Conservation (phyloP, 2,797 vertebrate species). For the Melanotaenia maccullochi region DNA sequence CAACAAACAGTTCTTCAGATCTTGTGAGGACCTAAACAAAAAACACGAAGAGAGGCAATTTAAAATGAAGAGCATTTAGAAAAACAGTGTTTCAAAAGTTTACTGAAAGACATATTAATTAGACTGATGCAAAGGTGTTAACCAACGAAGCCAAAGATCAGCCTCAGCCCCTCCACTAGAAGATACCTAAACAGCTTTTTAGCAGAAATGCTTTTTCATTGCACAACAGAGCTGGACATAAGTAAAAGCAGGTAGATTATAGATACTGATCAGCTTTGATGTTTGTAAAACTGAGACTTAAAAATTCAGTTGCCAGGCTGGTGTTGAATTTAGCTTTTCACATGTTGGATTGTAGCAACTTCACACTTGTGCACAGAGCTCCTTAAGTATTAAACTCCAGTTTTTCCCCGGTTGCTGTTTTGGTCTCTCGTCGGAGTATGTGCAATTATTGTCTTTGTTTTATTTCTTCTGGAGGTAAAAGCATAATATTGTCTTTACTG, state of each 20-base stretch:
- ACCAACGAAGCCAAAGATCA: slow-evolving; percentile 66
- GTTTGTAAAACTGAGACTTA: slow-evolving; percentile 13
- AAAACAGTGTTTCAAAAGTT: background rate
- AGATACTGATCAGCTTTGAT: background rate
- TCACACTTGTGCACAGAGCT: no score
- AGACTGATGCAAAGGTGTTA: background rate
- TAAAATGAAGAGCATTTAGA: slow-evolving; percentile 29
- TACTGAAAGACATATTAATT: background rate
- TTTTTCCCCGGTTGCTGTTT: slow-evolving; percentile 14
- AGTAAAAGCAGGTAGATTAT: background rate
- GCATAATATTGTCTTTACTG: slow-evolving; percentile 47
- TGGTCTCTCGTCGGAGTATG: slow-evolving; percentile 76
- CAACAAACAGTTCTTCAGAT: background rate
- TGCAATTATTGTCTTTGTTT: slow-evolving; percentile 85
- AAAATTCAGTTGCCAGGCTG: background rate
- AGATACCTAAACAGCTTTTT: slow-evolving; percentile 13
- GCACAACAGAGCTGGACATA: background rate
- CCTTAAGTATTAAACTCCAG: no score
- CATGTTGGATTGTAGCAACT: no score
- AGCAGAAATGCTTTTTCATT: background rate
- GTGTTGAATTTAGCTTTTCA: no score
- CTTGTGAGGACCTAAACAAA: background rate
- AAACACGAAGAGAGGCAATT: slow-evolving; percentile 23
- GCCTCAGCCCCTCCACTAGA: slow-evolving; percentile 1
- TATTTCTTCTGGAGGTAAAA: slow-evolving; percentile 75